Percentiles rank a stretch among this genome's conserved stretches.
phyloP scores from a whole-genome alignment of 2,888 invertebrate genomes.

The Hoplodrina blanda region DNA sequence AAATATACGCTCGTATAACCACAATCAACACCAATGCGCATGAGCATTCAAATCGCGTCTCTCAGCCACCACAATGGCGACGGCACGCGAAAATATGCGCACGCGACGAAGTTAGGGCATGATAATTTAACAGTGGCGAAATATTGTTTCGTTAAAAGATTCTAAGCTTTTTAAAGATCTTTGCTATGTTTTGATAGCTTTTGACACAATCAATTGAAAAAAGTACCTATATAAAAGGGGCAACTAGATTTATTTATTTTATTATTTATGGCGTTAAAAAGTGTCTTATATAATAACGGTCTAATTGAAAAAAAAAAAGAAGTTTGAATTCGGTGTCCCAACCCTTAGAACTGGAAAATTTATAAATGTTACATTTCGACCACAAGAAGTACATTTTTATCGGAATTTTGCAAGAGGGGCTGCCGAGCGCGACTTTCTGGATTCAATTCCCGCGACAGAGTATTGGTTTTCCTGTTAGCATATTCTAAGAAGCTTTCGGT shows the following conservation, averaged over 20 bases:
- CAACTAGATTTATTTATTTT: too few species aligned
- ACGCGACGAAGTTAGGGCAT: slow-evolving; percentile 72
- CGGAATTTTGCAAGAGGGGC: neutral
- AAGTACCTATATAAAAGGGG: too few species aligned
- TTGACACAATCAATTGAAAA: neutral
- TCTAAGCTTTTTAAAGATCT: slow-evolving; percentile 32
- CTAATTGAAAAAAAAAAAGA: too few species aligned
- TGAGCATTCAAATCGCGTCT: slow-evolving; percentile 81
- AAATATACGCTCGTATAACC: slow-evolving; percentile 38
- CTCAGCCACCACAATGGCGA: slow-evolving; percentile 77
- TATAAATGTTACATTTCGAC: too few species aligned
- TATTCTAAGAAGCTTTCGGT: slow-evolving; percentile 26
- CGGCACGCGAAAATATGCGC: slow-evolving; percentile 86
- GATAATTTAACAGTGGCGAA: slow-evolving; percentile 64
- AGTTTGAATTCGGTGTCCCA: too few species aligned
- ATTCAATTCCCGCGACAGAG: slow-evolving; percentile 3
- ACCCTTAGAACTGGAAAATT: too few species aligned
- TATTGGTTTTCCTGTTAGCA: slow-evolving; percentile 35
- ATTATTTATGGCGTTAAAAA: too few species aligned
- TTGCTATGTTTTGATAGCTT: slow-evolving; percentile 11
- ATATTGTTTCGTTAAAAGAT: slow-evolving; percentile 59
- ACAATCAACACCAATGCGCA: slow-evolving; percentile 57
- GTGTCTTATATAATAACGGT: too few species aligned
- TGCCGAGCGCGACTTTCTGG: neutral
- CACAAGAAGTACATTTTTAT: too few species aligned